These are phyloP conservation scores for Lasioglossum calceatum DNA, from an alignment of 2,888 invertebrate genomes.

Conservation along the genomic window DNA sequence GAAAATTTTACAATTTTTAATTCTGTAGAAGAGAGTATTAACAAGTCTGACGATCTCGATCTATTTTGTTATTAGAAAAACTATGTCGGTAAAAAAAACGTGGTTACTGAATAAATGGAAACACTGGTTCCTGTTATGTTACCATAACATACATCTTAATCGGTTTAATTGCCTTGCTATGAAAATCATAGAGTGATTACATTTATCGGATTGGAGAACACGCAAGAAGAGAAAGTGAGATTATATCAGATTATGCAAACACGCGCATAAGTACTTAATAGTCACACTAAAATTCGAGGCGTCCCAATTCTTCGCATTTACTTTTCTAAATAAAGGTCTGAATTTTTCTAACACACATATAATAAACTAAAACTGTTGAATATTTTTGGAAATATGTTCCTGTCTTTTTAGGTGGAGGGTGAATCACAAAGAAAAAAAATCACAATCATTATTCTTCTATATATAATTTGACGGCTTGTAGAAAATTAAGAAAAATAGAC, in stretches of 20 bases:
- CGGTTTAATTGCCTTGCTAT: slow-evolving; percentile 9
- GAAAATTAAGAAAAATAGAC: not conserved
- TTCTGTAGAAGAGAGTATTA: not conserved
- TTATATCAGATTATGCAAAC: slow-evolving; percentile 1
- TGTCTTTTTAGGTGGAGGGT: not conserved
- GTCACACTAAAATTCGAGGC: not conserved
- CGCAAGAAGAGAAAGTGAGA: slow-evolving; percentile 15
- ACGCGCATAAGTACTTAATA: not conserved
- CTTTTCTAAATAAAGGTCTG: not conserved
- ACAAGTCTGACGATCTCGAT: not conserved
- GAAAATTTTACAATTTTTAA: not conserved
- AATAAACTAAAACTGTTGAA: too few species aligned
- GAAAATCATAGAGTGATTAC: slow-evolving; percentile 3
- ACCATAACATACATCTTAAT: slow-evolving; percentile 12
- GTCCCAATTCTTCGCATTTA: not conserved
- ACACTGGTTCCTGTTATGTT: not conserved
- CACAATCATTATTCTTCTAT: not conserved
- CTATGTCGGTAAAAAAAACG: not conserved
- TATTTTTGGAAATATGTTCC: not conserved
- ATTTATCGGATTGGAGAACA: slow-evolving; percentile 7
- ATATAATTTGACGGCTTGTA: not conserved
- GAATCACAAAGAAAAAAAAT: not conserved
- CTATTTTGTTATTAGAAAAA: not conserved
- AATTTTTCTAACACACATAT: too few species aligned
- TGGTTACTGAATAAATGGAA: not conserved